phyloP scores from a whole-genome alignment of 2,113 vertebrate genomes.

The Phocoena phocoena region DNA sequence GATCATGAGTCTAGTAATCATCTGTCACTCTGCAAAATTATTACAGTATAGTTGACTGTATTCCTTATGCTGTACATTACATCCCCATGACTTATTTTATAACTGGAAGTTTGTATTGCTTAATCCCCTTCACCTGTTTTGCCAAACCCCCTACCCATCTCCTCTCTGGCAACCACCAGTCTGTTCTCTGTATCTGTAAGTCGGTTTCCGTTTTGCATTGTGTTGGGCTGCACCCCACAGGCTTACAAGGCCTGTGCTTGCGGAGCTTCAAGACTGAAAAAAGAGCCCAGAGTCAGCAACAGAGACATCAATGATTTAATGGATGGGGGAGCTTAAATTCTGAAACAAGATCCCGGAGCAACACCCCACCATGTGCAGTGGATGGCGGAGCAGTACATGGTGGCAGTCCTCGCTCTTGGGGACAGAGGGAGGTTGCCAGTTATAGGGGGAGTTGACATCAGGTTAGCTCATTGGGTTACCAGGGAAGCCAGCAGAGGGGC shows the following conservation, averaged over 20 bases:
- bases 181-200: not conserved
- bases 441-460: not conserved
- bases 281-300: not conserved
- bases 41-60: not conserved
- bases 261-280: not conserved
- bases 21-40: not conserved
- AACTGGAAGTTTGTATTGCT: not conserved
- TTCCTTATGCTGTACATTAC: not conserved
- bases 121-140: not conserved
- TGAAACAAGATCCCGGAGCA: not conserved
- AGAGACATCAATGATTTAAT: not conserved
- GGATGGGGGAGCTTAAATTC: not conserved
- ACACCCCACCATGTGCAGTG: accelerated
- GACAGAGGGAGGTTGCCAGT: not conserved
- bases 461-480: not conserved
- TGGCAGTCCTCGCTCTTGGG: not conserved
- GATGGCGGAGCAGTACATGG: not conserved
- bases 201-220: not conserved
- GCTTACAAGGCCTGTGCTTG: not conserved
- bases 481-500: not conserved
- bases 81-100: not conserved
- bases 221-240: not conserved
- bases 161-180: too few relatives aligned
- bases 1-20: not conserved
- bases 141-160: not conserved